A percentile compares a stretch with the other conserved stretches of the same genome.
Evolutionary conservation across 2,888 invertebrate genomes (phyloP).

Genomic region (Leptogaster cylindrica): DNA sequence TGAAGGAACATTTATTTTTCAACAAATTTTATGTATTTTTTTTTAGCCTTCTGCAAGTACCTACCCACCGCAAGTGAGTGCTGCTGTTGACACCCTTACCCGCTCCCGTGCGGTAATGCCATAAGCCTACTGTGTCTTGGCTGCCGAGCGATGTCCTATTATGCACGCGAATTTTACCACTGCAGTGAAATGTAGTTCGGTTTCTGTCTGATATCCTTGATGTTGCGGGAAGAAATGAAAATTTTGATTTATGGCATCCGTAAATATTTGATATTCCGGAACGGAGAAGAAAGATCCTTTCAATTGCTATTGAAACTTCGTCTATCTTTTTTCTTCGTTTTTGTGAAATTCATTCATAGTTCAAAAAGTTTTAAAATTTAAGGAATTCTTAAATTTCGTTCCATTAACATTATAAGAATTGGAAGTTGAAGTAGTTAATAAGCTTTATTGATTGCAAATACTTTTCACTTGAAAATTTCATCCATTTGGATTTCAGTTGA

Average conservation of each 20-base stretch:
- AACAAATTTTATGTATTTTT: not conserved
- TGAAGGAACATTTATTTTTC: constrained; percentile 18
- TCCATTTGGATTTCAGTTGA: too few relatives aligned
- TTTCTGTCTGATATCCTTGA: constrained; percentile 12
- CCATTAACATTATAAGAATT: too few relatives aligned
- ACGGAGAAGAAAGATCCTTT: not conserved
- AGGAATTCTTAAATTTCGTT: too few relatives aligned
- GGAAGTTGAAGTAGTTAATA: too few relatives aligned
- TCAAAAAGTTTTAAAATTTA: too few relatives aligned
- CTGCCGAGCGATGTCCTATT: not conserved
- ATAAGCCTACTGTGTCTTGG: constrained; percentile 9
- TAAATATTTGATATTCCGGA: constrained; percentile 20
- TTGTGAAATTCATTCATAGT: too few relatives aligned
- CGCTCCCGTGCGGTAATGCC: not conserved
- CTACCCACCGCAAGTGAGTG: not conserved
- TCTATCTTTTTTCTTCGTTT: not conserved
- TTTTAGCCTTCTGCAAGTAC: not conserved
- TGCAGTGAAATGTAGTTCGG: constrained; percentile 29
- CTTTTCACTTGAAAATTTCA: too few relatives aligned
- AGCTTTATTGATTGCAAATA: too few relatives aligned
- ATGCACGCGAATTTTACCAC: constrained; percentile 35
- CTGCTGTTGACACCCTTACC: not conserved
- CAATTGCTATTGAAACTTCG: not conserved
- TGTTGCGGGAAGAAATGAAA: constrained; percentile 33
- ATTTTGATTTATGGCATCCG: constrained; percentile 33